Base-by-base conservation (phyloP, 2,113 vertebrate genomes). In the Atrichornis clamosus region DNA sequence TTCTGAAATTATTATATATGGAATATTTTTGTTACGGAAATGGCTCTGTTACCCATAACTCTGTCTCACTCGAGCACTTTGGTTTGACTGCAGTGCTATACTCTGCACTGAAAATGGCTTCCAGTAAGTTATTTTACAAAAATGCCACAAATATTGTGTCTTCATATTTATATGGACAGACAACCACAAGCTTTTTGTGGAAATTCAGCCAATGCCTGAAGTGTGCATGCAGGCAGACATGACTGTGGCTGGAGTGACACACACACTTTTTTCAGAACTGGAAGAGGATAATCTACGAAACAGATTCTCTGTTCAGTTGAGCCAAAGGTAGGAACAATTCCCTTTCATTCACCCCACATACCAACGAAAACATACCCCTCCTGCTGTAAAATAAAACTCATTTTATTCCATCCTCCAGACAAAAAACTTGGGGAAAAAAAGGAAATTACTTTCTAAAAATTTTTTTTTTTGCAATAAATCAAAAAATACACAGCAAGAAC, bases 281-380 rank as follows among this genome's bases (percentile, higher is more conserved):
- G 65, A 59, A 89, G 52, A 74, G 42, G 41, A 76, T 67, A 32
- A 69, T 42, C 65, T n/a, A 10, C 11, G n/a, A 75, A 93, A 83
- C 22, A 65, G 49, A 87, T 65, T 79, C 81, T 64, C 14, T 52
- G 13, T 46, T 89, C 47, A 69, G n/a, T 0, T 73, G 39, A 63
- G 55, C 33, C 84, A 76, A 87, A 74, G 73, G 69, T 42, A 41
- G 44, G 49, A 74, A 90, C 44, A 92, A 81, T 28, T 10, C 30
- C 56, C 64, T 67, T 84, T 70, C 83, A 84, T 67, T 78, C 64
- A 76, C n/a, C 28, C 14, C 44, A 63, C 37, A 50, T 27, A 28
- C 19, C 28, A 70, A 33, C 0, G 0, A 73, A 80, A 91, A n/a
- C n/a, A n/a, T n/a, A n/a, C 0, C 19, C 4, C 30, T 58, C 59